A percentile compares a stretch with the other conserved stretches of the same genome.
phyloP scores from a whole-genome alignment of 2,797 vertebrate genomes.

The Sternotherus odoratus region DNA sequence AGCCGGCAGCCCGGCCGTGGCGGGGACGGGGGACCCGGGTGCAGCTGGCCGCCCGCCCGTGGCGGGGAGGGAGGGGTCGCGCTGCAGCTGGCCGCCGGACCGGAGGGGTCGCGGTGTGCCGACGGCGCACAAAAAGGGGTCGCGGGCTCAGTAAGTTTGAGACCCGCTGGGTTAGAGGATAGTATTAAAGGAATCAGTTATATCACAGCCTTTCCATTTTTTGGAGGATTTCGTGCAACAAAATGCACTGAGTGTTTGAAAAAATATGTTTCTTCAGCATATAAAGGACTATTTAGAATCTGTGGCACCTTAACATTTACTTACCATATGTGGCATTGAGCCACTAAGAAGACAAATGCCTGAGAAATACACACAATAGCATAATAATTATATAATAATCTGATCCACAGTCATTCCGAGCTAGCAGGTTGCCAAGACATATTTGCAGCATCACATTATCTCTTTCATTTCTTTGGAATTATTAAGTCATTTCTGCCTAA shows the following conservation, averaged over 20 bases:
- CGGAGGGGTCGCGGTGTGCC: no score
- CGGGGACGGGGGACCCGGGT: no score
- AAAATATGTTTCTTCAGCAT: background rate
- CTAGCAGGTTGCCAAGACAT: conserved; percentile 19
- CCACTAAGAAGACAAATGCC: background rate
- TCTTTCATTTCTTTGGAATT: conserved; percentile 46
- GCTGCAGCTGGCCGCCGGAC: no score
- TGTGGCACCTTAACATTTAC: conserved; percentile 18
- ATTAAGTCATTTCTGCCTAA: conserved; percentile 53
- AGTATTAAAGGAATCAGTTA: conserved; percentile 56
- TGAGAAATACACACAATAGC: conserved; percentile 38
- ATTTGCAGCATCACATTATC: conserved; percentile 46
- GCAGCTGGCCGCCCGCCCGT: no score
- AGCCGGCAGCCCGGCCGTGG: no score
- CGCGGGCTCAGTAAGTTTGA: no score
- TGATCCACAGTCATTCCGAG: conserved; percentile 19
- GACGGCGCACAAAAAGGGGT: no score
- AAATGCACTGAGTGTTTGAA: conserved; percentile 16
- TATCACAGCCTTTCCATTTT: background rate
- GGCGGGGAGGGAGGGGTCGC: no score
- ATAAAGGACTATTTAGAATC: background rate
- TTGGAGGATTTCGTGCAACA: background rate
- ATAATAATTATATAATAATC: conserved; percentile 30
- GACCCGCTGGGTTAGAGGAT: conserved; percentile 40
- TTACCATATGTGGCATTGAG: background rate